These are phyloP conservation scores for Torymus tubicola DNA, from an alignment of 2,888 invertebrate species.

Conservation along the genomic window DNA sequence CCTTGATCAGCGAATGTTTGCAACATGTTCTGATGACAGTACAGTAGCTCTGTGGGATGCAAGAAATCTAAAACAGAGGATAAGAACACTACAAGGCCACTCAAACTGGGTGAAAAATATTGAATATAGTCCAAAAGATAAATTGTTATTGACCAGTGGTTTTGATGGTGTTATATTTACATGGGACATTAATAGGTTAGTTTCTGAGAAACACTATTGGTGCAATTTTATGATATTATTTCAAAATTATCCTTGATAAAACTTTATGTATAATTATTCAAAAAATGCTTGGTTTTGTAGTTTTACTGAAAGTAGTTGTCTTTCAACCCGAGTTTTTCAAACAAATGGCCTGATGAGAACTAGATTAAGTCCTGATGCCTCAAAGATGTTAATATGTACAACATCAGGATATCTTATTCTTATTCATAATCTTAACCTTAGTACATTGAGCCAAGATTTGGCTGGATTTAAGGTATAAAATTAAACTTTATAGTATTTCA, in stretches of 20 bases:
- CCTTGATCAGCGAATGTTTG: slow-evolving; percentile 90
- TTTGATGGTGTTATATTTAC: slow-evolving; percentile 95
- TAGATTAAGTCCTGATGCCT: slow-evolving; percentile 89
- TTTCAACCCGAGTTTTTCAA: slow-evolving; percentile 90
- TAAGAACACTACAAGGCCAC: slow-evolving; percentile 89
- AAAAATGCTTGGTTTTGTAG: slow-evolving; percentile 65
- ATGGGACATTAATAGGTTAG: slow-evolving; percentile 93
- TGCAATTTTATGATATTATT: neutral
- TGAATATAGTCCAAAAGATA: slow-evolving; percentile 91
- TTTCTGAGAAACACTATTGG: slow-evolving; percentile 11
- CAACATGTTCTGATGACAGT: slow-evolving; percentile 95
- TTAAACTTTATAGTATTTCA: neutral
- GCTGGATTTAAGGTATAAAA: slow-evolving; percentile 86
- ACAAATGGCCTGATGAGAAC: slow-evolving; percentile 92
- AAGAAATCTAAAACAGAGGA: slow-evolving; percentile 87
- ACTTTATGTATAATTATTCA: no score
- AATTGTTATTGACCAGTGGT: slow-evolving; percentile 91
- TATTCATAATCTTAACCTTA: slow-evolving; percentile 91
- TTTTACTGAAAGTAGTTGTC: slow-evolving; percentile 85
- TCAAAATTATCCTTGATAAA: neutral
- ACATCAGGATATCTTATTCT: slow-evolving; percentile 93
- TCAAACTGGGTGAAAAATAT: slow-evolving; percentile 97
- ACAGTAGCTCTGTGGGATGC: slow-evolving; percentile 96
- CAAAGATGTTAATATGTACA: slow-evolving; percentile 93
- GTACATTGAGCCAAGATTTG: slow-evolving; percentile 87